A percentile compares a stretch with the other conserved stretches of the same genome.
Evolutionary conservation across 2,113 vertebrate genomes (phyloP).

Genomic region (Antechinus flavipes): DNA sequence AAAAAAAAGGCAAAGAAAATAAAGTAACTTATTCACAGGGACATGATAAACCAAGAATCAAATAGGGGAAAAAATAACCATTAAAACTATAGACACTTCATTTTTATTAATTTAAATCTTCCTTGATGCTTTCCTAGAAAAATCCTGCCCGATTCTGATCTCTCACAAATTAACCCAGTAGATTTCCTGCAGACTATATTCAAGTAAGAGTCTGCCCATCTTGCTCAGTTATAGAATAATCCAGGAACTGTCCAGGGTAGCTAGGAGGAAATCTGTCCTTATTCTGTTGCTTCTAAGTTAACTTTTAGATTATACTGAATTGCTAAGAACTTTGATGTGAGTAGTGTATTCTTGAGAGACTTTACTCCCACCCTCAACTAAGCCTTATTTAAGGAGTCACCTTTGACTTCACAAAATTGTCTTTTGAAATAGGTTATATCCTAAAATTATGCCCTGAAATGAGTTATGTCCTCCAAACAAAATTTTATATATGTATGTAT

Average conservation of each 20-base stretch:
- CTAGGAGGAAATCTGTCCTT: background rate
- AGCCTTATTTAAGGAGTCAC: too few species aligned
- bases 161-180: background rate
- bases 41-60: background rate
- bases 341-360: background rate
- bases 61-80: background rate
- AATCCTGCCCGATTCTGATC: background rate
- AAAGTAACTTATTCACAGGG: background rate
- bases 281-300: background rate
- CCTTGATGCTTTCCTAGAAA: background rate
- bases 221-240: background rate
- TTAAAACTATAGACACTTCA: background rate
- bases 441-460: too few species aligned
- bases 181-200: background rate
- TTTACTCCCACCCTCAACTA: too few species aligned
- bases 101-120: background rate
- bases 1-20: background rate
- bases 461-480: too few species aligned
- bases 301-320: background rate
- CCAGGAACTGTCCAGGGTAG: background rate
- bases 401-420: too few species aligned
- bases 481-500: too few species aligned
- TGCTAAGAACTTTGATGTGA: background rate
- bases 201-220: background rate
- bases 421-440: too few species aligned